Conservation (phyloP, 1,140 invertebrate genomes). For the Acromyrmex echinatior region DNA sequence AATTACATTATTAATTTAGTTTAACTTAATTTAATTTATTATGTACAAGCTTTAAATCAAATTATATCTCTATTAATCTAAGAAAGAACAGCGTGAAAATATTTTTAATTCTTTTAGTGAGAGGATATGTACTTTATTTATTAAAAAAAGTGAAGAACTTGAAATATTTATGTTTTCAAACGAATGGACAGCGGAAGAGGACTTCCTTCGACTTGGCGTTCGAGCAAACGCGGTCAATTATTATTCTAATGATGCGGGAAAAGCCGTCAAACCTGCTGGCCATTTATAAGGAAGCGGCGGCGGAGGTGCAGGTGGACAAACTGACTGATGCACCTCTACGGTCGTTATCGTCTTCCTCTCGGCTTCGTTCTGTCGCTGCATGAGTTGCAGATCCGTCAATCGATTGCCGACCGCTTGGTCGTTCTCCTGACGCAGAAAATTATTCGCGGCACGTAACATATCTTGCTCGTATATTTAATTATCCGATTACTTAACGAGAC, state of each 20-base stretch:
- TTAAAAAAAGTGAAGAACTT: background rate
- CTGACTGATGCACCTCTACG: constrained; percentile 84
- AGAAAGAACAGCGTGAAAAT: background rate
- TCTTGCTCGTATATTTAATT: constrained; percentile 15
- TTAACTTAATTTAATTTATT: no score
- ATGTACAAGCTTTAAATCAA: background rate
- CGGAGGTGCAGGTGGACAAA: constrained; percentile 83
- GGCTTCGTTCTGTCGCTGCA: constrained; percentile 76
- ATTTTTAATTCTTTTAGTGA: background rate
- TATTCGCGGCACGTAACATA: constrained; percentile 17
- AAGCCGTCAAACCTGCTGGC: constrained; percentile 80
- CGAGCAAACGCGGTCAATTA: constrained; percentile 29
- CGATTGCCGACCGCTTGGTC: constrained; percentile 70
- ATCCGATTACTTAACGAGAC: background rate
- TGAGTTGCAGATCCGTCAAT: constrained; percentile 69
- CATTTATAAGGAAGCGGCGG: constrained; percentile 84
- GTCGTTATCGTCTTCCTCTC: constrained; percentile 84
- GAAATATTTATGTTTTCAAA: constrained; percentile 1
- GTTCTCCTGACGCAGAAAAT: constrained; percentile 77
- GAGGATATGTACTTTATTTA: background rate
- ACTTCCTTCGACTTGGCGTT: background rate
- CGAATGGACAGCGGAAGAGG: background rate
- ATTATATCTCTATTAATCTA: background rate
- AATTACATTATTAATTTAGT: no score
- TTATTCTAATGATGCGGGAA: constrained; percentile 51